Percentiles rank a stretch among this genome's conserved stretches.
Conservation (phyloP, 2,797 vertebrate species). For the Macrochelys suwanniensis region DNA sequence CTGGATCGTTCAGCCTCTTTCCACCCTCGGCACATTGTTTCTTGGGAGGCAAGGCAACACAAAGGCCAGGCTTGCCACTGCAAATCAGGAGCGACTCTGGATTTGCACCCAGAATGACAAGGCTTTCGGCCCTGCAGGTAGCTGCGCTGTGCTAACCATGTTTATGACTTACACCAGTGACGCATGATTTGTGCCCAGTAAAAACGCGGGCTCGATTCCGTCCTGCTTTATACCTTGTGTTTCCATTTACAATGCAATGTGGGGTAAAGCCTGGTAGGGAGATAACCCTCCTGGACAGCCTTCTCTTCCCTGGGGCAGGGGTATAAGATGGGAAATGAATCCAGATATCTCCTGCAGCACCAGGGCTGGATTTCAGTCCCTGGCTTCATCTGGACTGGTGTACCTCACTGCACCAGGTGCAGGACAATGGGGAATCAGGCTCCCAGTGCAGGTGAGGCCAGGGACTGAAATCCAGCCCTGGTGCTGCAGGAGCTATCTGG, state of each 20-base stretch:
- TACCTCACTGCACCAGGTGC: neutral
- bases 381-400: too few species aligned
- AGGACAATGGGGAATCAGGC: neutral
- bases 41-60: neutral
- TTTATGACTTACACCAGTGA: neutral
- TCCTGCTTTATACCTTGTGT: neutral
- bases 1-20: slow-evolving; percentile 1
- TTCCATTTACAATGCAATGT: neutral
- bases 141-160: neutral
- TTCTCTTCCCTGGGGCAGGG: too few species aligned
- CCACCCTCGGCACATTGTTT: neutral
- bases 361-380: too few species aligned
- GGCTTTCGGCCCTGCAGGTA: neutral
- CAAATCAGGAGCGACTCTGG: neutral
- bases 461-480: neutral
- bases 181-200: neutral
- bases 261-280: neutral
- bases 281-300: too few species aligned
- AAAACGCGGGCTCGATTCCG: neutral
- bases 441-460: neutral
- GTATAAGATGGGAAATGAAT: too few species aligned
- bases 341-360: too few species aligned
- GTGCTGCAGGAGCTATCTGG: neutral
- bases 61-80: neutral
- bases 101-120: neutral